These are phyloP conservation scores for Edolisoma coerulescens DNA, from an alignment of 2,113 vertebrate species.

Conservation along the genomic window DNA sequence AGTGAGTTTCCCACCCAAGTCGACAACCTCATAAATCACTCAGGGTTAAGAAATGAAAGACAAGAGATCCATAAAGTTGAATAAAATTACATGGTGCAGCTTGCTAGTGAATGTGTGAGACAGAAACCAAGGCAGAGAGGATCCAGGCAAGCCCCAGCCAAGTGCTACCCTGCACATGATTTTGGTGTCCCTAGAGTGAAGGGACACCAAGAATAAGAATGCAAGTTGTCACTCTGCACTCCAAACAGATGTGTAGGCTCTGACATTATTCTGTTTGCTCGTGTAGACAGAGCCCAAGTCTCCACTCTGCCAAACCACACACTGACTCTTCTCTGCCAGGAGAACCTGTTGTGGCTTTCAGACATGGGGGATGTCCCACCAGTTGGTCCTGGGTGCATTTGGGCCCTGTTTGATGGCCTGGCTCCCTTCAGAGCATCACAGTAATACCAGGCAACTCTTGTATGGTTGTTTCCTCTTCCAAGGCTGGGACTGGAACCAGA, in stretches of 20 bases:
- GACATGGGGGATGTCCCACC: background rate
- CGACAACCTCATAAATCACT: background rate
- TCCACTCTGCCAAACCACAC: background rate
- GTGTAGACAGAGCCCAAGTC: background rate
- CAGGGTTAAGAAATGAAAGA: background rate
- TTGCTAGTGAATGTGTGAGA: background rate
- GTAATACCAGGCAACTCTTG: accelerated
- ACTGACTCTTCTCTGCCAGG: background rate
- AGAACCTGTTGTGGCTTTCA: background rate
- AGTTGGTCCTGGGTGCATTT: background rate
- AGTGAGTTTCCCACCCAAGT: background rate
- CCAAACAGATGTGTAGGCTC: background rate
- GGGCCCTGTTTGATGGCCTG: background rate
- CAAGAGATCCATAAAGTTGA: background rate
- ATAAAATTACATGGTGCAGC: background rate
- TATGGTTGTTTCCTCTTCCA: accelerated
- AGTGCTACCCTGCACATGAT: background rate
- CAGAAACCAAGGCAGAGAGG: background rate
- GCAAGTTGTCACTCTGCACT: background rate
- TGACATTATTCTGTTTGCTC: background rate
- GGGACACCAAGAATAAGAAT: background rate
- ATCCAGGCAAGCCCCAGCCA: background rate
- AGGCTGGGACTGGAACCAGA: background rate
- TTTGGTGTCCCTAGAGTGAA: background rate
- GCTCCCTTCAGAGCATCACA: background rate